Percentiles rank a stretch among this genome's conserved stretches.
Conservation (phyloP, 1,140 invertebrate genomes). For the Euborellia annulipes region DNA sequence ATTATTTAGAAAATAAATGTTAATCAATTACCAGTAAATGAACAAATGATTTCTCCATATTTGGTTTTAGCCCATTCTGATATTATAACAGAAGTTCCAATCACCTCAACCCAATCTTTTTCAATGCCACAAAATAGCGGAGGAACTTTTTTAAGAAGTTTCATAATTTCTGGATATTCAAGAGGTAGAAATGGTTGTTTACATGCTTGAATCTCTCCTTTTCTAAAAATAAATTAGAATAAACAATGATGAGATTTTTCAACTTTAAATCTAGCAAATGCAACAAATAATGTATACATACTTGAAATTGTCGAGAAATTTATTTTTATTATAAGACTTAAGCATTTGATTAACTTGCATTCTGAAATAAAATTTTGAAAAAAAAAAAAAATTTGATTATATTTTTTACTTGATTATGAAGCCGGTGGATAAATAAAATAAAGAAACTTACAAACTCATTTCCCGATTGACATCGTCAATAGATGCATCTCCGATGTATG, state of each 20-base stretch:
- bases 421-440: too few species aligned
- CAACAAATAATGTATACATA: neutral
- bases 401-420: too few species aligned
- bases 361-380: neutral
- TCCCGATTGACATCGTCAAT: constrained; percentile 22
- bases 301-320: too few species aligned
- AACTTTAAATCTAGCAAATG: too few species aligned
- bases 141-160: constrained; percentile 40
- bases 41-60: constrained; percentile 34
- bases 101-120: constrained; percentile 32
- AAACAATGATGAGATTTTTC: too few species aligned
- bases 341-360: too few species aligned
- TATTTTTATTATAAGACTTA: too few species aligned
- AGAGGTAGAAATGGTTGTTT: constrained; percentile 45
- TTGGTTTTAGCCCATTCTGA: constrained; percentile 29
- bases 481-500: constrained; percentile 20
- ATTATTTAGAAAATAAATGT: constrained; percentile 6
- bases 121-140: constrained; percentile 41
- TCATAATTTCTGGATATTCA: constrained; percentile 47
- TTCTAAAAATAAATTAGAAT: constrained; percentile 19
- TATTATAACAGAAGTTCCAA: constrained; percentile 36
- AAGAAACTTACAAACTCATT: constrained; percentile 19
- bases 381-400: constrained; percentile 13
- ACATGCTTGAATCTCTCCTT: constrained; percentile 33
- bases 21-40: constrained; percentile 28